Conservation (phyloP, 1,140 invertebrate species). For the Megathymus violae region DNA sequence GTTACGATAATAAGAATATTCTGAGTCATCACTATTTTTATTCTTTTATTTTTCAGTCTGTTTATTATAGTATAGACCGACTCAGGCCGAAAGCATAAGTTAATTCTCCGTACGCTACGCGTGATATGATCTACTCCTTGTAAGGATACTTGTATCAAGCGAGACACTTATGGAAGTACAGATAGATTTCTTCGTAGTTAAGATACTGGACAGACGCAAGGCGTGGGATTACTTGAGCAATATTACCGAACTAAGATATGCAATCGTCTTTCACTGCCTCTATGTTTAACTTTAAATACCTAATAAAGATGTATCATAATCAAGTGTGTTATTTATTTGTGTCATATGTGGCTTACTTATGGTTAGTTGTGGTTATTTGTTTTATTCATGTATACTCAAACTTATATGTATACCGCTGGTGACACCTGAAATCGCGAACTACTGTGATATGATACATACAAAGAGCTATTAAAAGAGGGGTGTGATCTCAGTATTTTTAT, state of each 20-base stretch:
- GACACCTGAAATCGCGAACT: no score
- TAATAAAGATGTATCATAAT: no score
- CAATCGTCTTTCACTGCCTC: no score
- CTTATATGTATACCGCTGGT: no score
- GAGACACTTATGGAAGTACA: slow-evolving; percentile 15
- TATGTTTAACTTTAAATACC: background rate
- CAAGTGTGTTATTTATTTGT: no score
- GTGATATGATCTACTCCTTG: background rate
- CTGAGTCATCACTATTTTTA: slow-evolving; percentile 71
- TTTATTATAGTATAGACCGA: slow-evolving; percentile 15
- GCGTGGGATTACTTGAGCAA: slow-evolving; percentile 1
- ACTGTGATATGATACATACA: no score
- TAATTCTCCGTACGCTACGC: background rate
- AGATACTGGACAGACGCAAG: slow-evolving; percentile 4
- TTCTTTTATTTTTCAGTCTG: slow-evolving; percentile 42
- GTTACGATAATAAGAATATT: slow-evolving; percentile 44
- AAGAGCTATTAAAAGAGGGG: no score
- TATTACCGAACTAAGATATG: background rate
- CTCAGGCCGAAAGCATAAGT: background rate
- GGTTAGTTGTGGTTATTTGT: no score
- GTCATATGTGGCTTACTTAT: no score
- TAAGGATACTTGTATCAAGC: slow-evolving; percentile 6
- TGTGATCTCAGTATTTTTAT: no score
- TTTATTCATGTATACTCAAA: no score
- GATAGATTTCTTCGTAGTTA: slow-evolving; percentile 7